phyloP scores from a whole-genome alignment of 1,140 invertebrate genomes.

The Scaptomyza graminum region DNA sequence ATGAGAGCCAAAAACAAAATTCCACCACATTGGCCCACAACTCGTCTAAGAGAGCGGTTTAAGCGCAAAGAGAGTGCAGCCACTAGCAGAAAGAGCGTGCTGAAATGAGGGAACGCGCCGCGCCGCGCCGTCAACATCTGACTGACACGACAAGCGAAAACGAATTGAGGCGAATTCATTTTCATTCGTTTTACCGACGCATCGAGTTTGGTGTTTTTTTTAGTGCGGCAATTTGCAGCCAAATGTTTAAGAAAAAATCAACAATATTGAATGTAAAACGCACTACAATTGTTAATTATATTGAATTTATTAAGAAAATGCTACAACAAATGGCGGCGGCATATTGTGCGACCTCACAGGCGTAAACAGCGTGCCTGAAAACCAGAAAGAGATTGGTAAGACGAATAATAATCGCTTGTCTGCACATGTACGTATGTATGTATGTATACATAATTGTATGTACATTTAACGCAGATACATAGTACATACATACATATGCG shows the following conservation, averaged over 20 bases:
- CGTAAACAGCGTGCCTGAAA: not conserved
- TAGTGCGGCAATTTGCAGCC: constrained; percentile 36
- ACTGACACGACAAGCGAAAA: constrained; percentile 37
- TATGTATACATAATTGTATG: constrained; percentile 6
- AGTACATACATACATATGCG: constrained; percentile 7
- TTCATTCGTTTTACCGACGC: constrained; percentile 54
- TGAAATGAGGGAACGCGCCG: constrained; percentile 23
- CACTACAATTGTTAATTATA: constrained; percentile 11
- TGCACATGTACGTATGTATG: constrained; percentile 30
- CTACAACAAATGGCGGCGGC: not conserved
- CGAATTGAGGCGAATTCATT: constrained; percentile 48
- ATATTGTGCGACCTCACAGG: constrained; percentile 3
- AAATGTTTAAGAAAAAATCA: constrained; percentile 32
- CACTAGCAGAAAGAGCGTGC: constrained; percentile 5
- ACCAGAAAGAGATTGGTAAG: constrained; percentile 41
- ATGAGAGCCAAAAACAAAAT: constrained; percentile 35
- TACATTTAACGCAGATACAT: constrained; percentile 8
- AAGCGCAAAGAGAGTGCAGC: not conserved
- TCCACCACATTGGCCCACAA: constrained; percentile 27
- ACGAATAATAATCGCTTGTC: constrained; percentile 34
- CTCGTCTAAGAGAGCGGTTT: constrained; percentile 19
- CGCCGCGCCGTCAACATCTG: constrained; percentile 43
- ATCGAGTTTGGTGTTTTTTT: constrained; percentile 47
- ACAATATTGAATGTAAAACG: constrained; percentile 33
- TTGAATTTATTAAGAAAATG: constrained; percentile 2